These are phyloP conservation scores for Gallinago undulata DNA, from an alignment of 2,113 vertebrate genomes.

Conservation along the genomic window DNA sequence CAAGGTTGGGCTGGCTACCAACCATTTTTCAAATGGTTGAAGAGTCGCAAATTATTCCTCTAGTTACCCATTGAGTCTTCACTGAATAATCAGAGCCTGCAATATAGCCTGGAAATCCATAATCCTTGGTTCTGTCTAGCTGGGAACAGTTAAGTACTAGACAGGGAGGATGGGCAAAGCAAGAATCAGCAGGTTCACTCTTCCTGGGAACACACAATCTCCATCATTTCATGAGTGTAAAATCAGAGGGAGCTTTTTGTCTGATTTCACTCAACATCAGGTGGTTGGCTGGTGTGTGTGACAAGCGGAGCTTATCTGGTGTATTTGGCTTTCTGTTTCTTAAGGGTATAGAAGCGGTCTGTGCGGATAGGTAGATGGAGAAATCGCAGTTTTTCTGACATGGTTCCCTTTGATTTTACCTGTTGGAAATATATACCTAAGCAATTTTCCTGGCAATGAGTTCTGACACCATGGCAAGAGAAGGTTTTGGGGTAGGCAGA, in stretches of 20 bases:
- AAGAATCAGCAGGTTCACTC: neutral
- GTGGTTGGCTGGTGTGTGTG: neutral
- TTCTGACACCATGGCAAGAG: neutral
- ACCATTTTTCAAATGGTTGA: neutral
- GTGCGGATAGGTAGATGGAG: neutral
- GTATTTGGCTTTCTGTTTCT: neutral
- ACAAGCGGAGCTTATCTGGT: neutral
- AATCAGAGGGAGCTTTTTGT: neutral
- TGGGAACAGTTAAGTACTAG: neutral
- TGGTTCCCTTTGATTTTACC: neutral
- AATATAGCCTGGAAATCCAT: neutral
- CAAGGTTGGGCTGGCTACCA: neutral
- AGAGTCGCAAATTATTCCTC: neutral
- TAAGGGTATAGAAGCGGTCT: neutral
- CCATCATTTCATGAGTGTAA: neutral
- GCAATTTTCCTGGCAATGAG: conserved; percentile 40
- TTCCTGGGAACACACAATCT: neutral
- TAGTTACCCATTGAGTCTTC: neutral
- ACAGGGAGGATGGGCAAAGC: neutral
- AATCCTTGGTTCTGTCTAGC: neutral
- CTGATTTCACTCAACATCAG: neutral
- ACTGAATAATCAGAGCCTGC: neutral
- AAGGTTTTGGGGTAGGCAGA: conserved; percentile 3
- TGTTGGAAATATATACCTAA: neutral
- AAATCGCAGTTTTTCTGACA: neutral